phyloP scores from a whole-genome alignment of 2,888 invertebrate genomes.

The Loripinus fragilis region DNA sequence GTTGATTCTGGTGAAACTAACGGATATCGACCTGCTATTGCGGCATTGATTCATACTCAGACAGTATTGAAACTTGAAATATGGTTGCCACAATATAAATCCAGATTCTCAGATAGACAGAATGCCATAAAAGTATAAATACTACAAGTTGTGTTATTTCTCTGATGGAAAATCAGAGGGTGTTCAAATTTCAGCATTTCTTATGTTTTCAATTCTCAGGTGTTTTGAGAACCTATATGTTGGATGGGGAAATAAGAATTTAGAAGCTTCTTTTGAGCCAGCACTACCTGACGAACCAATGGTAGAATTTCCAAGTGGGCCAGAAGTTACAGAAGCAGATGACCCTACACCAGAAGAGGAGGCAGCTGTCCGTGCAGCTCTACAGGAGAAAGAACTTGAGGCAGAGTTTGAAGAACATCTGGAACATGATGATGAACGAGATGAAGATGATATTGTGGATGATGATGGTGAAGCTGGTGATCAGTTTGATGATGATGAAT shows the following conservation, averaged over 20 bases:
- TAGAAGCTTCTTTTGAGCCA: constrained; percentile 65
- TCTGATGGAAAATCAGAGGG: too few species aligned
- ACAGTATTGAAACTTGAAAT: too few species aligned
- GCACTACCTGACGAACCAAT: constrained; percentile 59
- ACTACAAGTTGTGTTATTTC: too few species aligned
- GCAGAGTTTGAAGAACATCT: constrained; percentile 58
- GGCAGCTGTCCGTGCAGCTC: constrained; percentile 67
- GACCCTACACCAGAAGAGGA: constrained; percentile 75
- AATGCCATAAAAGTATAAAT: too few species aligned
- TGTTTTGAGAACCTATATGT: constrained; percentile 72
- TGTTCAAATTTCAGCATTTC: too few species aligned
- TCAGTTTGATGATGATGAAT: constrained; percentile 39
- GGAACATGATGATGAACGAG: constrained; percentile 60
- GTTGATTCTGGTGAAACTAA: too few species aligned
- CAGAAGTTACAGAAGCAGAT: constrained; percentile 72
- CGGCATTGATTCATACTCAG: too few species aligned
- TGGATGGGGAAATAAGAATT: constrained; percentile 70
- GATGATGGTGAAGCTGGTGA: constrained; percentile 42
- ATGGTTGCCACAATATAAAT: too few species aligned
- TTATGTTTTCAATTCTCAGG: too few species aligned
- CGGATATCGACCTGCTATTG: too few species aligned
- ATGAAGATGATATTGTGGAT: constrained; percentile 48
- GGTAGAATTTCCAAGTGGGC: constrained; percentile 71
- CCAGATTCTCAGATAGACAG: too few species aligned
- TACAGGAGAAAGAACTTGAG: constrained; percentile 64